A percentile compares a stretch with the other conserved stretches of the same genome.
phyloP scores from a whole-genome alignment of 30 jellyfish, hydroid and myxozoan genomes.

The Catostylus mosaicus region DNA sequence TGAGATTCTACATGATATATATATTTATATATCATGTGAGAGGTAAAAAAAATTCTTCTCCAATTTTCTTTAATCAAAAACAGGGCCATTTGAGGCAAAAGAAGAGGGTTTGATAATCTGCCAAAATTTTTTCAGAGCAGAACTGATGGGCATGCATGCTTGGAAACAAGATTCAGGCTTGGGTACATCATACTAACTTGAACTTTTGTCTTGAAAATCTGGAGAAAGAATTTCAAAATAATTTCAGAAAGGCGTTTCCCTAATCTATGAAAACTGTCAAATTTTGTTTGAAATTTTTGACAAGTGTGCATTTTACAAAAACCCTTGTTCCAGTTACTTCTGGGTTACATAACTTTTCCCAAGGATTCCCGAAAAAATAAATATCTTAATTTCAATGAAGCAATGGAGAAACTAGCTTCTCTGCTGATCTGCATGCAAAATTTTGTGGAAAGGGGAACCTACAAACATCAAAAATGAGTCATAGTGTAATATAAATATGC shows the following conservation, averaged over 20 bases:
- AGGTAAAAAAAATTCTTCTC: not conserved
- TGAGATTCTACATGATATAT: not conserved
- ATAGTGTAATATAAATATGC: too few species aligned
- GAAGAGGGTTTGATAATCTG: not conserved
- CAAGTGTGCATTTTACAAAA: too few species aligned
- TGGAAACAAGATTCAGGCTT: constrained; percentile 15
- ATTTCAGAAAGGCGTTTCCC: not conserved
- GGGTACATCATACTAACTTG: constrained; percentile 42
- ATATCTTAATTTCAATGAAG: too few species aligned
- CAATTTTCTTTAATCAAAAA: not conserved
- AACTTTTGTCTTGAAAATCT: constrained; percentile 61
- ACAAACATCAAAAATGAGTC: too few species aligned
- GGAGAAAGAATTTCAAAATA: constrained; percentile 60
- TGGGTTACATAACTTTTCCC: too few species aligned
- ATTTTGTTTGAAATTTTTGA: too few species aligned
- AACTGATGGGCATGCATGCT: constrained; percentile 8
- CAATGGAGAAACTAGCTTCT: too few species aligned
- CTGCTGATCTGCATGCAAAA: too few species aligned
- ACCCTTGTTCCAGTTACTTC: too few species aligned
- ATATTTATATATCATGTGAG: not conserved
- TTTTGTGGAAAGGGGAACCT: too few species aligned
- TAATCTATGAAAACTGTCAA: not conserved
- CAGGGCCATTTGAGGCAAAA: constrained; percentile 5
- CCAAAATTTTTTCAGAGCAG: not conserved
- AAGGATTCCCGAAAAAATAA: too few species aligned